Conservation (phyloP, 2,113 vertebrate species). For the Jacana jacana region DNA sequence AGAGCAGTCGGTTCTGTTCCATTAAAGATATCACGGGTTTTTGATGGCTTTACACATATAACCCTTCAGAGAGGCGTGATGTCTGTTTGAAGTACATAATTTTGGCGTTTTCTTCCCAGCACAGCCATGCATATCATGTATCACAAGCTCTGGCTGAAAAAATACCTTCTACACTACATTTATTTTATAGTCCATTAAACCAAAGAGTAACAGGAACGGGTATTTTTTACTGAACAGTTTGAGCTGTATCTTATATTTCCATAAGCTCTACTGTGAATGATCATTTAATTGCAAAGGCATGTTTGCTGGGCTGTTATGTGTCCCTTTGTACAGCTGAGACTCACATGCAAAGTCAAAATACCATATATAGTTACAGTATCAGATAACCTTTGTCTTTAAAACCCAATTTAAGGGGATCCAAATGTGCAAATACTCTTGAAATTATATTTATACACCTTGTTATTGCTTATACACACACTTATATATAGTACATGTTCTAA, state of each 20-base stretch:
- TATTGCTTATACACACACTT: not conserved
- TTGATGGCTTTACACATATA: not conserved
- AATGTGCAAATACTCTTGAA: not conserved
- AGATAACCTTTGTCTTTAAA: not conserved
- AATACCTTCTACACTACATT: conserved; percentile 1
- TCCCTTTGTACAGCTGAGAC: not conserved
- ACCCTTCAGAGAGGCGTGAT: not conserved
- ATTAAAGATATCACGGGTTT: not conserved
- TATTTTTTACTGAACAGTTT: not conserved
- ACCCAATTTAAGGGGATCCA: not conserved
- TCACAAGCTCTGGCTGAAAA: not conserved
- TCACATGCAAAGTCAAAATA: not conserved
- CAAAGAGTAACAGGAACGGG: not conserved
- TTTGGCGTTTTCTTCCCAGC: not conserved
- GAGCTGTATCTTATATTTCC: not conserved
- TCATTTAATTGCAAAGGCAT: not conserved
- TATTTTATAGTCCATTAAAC: conserved; percentile 16
- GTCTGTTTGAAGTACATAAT: not conserved
- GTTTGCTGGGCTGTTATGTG: not conserved
- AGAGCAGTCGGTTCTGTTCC: not conserved
- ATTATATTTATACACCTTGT: not conserved
- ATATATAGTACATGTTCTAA: not conserved
- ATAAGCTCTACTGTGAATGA: not conserved
- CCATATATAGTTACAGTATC: not conserved
- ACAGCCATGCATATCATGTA: not conserved